Conservation (phyloP, 2,113 vertebrate genomes). For the Rhagologus leucostigma region DNA sequence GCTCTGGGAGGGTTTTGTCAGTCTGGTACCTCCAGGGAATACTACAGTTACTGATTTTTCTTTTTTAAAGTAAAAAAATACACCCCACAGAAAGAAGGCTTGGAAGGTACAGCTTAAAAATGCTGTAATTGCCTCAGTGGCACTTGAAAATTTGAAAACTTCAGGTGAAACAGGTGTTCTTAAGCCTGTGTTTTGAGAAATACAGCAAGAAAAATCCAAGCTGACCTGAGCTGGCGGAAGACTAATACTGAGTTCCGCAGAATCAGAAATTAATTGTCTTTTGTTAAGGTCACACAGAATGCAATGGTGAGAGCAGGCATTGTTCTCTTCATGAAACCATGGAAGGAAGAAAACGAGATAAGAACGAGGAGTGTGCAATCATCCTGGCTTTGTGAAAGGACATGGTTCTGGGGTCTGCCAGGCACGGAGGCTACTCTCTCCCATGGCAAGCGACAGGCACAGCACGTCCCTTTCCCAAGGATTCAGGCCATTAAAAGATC, state of each 20-base stretch:
- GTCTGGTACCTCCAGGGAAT: background rate
- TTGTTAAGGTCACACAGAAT: background rate
- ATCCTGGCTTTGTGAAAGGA: conserved; percentile 8
- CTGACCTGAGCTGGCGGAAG: background rate
- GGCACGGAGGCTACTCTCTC: background rate
- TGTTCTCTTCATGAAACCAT: background rate
- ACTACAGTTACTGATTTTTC: background rate
- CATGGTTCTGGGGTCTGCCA: background rate
- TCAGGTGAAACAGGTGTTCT: background rate
- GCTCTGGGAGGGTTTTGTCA: background rate
- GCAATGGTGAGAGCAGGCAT: background rate
- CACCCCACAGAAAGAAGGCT: background rate
- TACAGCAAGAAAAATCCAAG: background rate
- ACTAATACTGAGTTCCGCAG: conserved; percentile 46
- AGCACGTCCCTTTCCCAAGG: conserved; percentile 8
- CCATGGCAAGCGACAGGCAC: background rate
- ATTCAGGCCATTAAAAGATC: conserved; percentile 39
- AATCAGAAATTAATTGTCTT: conserved; percentile 44
- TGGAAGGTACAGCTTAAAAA: background rate
- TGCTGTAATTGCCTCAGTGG: background rate
- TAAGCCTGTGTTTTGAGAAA: background rate
- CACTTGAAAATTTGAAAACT: background rate
- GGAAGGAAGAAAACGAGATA: background rate
- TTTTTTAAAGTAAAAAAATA: background rate
- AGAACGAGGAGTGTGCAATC: conserved; percentile 24